Conservation (phyloP, 2,888 invertebrate species). For the Drosophila meridionalis region DNA sequence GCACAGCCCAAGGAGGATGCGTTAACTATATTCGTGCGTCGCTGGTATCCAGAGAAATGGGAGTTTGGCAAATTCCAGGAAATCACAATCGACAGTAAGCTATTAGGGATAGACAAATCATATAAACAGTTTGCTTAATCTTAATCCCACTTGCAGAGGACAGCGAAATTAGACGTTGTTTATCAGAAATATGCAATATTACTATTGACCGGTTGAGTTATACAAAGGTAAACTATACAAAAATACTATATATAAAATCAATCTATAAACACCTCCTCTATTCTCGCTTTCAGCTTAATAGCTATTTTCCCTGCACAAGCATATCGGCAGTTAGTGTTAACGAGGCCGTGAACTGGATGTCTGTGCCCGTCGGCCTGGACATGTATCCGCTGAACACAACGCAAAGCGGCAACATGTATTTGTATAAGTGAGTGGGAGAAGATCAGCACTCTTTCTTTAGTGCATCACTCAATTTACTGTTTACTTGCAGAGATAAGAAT, state of each 20-base stretch:
- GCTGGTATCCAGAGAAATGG: conserved; percentile 87
- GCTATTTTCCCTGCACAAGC: conserved; percentile 87
- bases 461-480: background rate
- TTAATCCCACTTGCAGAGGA: conserved; percentile 75
- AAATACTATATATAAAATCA: too few relatives aligned
- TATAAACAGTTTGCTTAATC: background rate
- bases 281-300: conserved; percentile 71
- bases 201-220: conserved; percentile 88
- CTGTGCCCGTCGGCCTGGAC: conserved; percentile 86
- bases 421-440: conserved; percentile 87
- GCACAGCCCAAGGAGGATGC: conserved; percentile 86
- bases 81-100: conserved; percentile 86
- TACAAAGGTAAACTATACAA: conserved; percentile 85
- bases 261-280: too few relatives aligned
- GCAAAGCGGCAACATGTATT: conserved; percentile 88
- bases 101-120: background rate
- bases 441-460: background rate
- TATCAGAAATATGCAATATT: conserved; percentile 87
- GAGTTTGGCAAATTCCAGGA: conserved; percentile 87
- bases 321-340: conserved; percentile 88
- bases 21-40: conserved; percentile 87
- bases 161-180: conserved; percentile 85
- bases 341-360: conserved; percentile 88
- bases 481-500: conserved; percentile 87
- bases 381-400: conserved; percentile 87